Evolutionary conservation across 2,113 vertebrate genomes (phyloP), one percentile per base, ranked within the genome.

Genomic region (Spizaetus ornatus): DNA sequence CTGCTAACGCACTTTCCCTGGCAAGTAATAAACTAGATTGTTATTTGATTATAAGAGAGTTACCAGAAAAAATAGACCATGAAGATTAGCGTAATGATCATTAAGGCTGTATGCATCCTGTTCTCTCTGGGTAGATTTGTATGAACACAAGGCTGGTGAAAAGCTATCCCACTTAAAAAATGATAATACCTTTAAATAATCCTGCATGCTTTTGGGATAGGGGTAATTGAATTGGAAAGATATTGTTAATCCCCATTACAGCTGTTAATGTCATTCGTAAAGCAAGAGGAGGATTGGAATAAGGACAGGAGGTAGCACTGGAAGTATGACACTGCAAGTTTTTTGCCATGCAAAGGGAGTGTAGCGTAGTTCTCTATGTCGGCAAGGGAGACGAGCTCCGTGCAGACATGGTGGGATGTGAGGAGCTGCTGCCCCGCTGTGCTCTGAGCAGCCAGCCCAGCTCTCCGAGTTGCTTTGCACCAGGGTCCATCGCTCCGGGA

Each of bases 41-140:
- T 93, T 82, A 82, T 88, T 92, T 56, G 90, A 94, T 92, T 93
- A 92, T 9, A 78, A 63, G 63, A 48, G 87, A 86, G 67, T 31
- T 40, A 31, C 40, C 27, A 48, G 71, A 84, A 31, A 71, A 89
- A 76, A 34, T 0, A 93, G 66, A 50, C 32, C 53, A 1, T 32
- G 55, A 55, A 48, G 50, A 86, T 87, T 25, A 87, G 40, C 29
- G 26, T 26, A 84, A 48, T 16, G 58, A 65, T 87, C n/a, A 8
- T 65, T 76, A 84, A 47, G 45, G 67, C 53, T 48, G 5, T 11
- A 4, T 23, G 32, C 53, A 80, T 82, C 79, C 88, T 85, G 53
- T n/a, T 93, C 69, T 89, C 77, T 72, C 67, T 4, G 21, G 38
- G 42, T 65, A 32, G 65, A 23, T 84, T 0, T 71, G 42, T 19